A percentile compares a stretch with the other conserved stretches of the same genome.
Evolutionary conservation across 1,140 invertebrate species (phyloP).

Genomic region (Zaprionus capensis): DNA sequence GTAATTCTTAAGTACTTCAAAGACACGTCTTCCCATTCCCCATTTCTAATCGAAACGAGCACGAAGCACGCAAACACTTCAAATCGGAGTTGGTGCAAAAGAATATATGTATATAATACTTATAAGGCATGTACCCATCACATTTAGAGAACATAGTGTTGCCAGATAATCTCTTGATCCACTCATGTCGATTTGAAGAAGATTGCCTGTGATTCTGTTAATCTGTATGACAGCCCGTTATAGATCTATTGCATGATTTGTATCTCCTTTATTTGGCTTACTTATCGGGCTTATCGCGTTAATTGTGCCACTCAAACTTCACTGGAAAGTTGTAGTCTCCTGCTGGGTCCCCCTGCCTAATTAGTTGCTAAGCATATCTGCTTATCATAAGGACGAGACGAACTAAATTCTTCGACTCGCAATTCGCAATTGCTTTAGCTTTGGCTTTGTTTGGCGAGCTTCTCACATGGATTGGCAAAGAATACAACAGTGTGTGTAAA

Average conservation of each 20-base stretch:
- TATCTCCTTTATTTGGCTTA: not conserved
- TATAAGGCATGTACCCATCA: not conserved
- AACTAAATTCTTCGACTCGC: not conserved
- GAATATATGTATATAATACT: not conserved
- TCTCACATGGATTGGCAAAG: constrained; percentile 19
- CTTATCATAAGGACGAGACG: not conserved
- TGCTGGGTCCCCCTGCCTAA: not conserved
- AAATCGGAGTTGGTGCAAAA: not conserved
- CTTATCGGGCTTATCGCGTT: not conserved
- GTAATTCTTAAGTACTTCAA: constrained; percentile 53
- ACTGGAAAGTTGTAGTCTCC: not conserved
- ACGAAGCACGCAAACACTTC: not conserved
- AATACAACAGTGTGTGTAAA: not conserved
- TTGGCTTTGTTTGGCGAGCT: constrained; percentile 3
- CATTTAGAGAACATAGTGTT: too few relatives aligned
- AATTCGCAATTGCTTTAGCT: constrained; percentile 4
- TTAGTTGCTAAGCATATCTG: not conserved
- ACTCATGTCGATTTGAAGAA: not conserved
- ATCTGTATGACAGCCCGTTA: not conserved
- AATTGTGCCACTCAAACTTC: not conserved
- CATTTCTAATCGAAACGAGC: constrained; percentile 10
- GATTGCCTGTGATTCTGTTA: not conserved
- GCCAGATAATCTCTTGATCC: not conserved
- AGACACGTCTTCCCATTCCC: constrained; percentile 35
- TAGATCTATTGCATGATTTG: not conserved